Evolutionary conservation across 2,888 invertebrate species (phyloP).

Genomic region (Steinernema scapterisci): DNA sequence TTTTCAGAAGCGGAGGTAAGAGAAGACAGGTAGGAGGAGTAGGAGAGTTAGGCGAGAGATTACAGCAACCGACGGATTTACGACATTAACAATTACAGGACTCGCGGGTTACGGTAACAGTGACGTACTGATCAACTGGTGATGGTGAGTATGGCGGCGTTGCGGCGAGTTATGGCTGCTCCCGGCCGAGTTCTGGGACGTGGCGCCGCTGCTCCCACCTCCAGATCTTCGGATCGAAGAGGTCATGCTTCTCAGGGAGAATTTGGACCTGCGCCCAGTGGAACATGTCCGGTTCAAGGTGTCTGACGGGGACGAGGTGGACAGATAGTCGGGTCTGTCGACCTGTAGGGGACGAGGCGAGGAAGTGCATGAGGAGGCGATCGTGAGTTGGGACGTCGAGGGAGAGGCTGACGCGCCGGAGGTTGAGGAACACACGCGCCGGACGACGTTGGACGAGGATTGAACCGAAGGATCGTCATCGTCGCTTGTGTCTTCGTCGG

Average conservation of each 20-base stretch:
- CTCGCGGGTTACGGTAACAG: neutral
- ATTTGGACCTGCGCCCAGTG: constrained; percentile 41
- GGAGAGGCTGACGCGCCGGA: constrained; percentile 34
- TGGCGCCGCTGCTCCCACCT: constrained; percentile 27
- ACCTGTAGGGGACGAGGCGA: constrained; percentile 26
- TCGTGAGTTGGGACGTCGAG: constrained; percentile 1
- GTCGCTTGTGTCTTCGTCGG: constrained; percentile 47
- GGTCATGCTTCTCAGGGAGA: constrained; percentile 43
- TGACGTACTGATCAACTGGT: neutral
- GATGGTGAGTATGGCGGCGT: constrained; percentile 1
- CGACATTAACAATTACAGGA: constrained; percentile 20
- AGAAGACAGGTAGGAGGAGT: constrained; percentile 34
- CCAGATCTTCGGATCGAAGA: constrained; percentile 34
- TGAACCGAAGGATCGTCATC: constrained; percentile 55
- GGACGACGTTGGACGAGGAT: constrained; percentile 48
- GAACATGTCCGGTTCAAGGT: neutral
- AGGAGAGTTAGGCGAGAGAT: constrained; percentile 28
- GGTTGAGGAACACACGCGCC: constrained; percentile 36
- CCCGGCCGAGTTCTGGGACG: constrained; percentile 41
- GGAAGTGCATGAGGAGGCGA: constrained; percentile 33
- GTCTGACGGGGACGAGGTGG: constrained; percentile 16
- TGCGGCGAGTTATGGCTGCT: constrained; percentile 14
- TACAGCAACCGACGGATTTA: constrained; percentile 28
- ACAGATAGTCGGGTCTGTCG: constrained; percentile 15
- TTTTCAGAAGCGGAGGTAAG: constrained; percentile 19